Evolutionary conservation across 2,888 invertebrate species (phyloP), one percentile per base, ranked within the genome.

Genomic region (Oligia fasciuncula): DNA sequence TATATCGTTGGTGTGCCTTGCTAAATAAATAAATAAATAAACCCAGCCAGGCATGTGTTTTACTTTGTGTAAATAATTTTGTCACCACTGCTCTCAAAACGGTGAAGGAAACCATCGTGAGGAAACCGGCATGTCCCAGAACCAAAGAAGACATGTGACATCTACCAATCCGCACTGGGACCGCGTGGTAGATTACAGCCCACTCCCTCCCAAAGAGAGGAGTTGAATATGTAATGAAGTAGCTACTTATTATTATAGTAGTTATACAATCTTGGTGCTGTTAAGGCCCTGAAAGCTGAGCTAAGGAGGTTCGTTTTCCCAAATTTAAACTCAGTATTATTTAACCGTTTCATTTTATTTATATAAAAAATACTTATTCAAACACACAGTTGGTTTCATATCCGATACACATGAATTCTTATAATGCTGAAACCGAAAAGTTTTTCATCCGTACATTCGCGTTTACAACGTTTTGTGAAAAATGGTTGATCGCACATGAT

Each of bases 401-500:
- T 75, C n/a, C n/a, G 4, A 66, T 29, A 73, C 46, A 72, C n/a
- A 80, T 54, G 46, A 81, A 54, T 73, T 40, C 19, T 73, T 62
- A 4, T 49, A 51, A 67, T 3, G n/a, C 14, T 73, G 29, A 68
- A 74, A 77, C 51, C 4, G 67, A 65, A 72, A 8, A 73, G 4
- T 77, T 68, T 85, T 68, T 60, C 78, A 84, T 40, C 57, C 73
- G 49, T n/a, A 67, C 14, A 65, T 71, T 86, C 57, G 46, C 51
- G 73, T 65, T 65, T 49, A 51, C 54, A 84, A 5, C 17, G 19
- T 57, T 54, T 51, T 19, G 40, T 74, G 60, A 74, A 74, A 71
- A 77, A 83, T 71, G 78, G 84, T 83, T 73, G 40, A 83, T 43
- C 60, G 71, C 63, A 57, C 73, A n/a, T 40, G 78, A 83, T 72